phyloP scores from a whole-genome alignment of 2,797 vertebrate species.

The Sus cebifrons region DNA sequence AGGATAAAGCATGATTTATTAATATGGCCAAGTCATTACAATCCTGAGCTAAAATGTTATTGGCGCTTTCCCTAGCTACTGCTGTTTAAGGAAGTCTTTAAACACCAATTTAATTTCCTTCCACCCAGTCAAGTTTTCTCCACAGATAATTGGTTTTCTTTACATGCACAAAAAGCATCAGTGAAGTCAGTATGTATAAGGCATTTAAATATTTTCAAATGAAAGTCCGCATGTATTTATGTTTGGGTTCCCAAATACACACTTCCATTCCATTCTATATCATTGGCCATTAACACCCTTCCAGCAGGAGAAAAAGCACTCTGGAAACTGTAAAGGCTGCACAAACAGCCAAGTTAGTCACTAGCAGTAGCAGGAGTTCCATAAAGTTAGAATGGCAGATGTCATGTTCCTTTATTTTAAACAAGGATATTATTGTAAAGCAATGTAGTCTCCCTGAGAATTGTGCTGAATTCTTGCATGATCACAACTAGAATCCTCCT shows the following conservation, averaged over 20 bases:
- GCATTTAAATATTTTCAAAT: conserved; percentile 81
- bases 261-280: conserved; percentile 37
- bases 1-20: conserved; percentile 89
- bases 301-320: not conserved
- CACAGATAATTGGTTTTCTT: conserved; percentile 91
- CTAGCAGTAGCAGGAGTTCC: not conserved
- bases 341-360: not conserved
- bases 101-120: conserved; percentile 91
- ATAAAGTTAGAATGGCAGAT: conserved; percentile 30
- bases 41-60: conserved; percentile 87
- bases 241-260: conserved; percentile 51
- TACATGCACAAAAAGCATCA: conserved; percentile 85
- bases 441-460: not conserved
- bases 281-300: conserved; percentile 46
- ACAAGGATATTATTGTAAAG: conserved; percentile 2
- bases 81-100: conserved; percentile 89
- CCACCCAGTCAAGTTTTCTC: conserved; percentile 90
- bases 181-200: conserved; percentile 83
- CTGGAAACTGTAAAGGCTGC: conserved; percentile 9
- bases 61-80: conserved; percentile 88
- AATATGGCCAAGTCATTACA: conserved; percentile 87
- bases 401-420: conserved; percentile 17
- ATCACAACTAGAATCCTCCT: conserved; percentile 1
- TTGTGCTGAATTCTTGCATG: not conserved
- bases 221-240: conserved; percentile 61